phyloP scores from a whole-genome alignment of 2,113 vertebrate genomes.

The Beaufortia kweichowensis region DNA sequence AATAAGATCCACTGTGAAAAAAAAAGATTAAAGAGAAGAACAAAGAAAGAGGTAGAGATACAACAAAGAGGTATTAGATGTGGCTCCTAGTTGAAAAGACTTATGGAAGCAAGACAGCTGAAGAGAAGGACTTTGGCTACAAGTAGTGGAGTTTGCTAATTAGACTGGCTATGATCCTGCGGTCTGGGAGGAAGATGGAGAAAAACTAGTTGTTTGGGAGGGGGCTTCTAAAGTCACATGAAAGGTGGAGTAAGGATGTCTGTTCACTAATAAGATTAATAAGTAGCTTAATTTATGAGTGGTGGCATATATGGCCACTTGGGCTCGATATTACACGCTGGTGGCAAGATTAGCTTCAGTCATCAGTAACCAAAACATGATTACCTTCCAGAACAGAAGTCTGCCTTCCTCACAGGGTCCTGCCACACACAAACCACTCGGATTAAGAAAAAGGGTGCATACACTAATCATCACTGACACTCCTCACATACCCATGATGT shows the following conservation, averaged over 20 bases:
- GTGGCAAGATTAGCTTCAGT: constrained; percentile 90
- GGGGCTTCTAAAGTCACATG: constrained; percentile 93
- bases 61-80: constrained; percentile 20
- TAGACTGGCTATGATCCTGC: constrained; percentile 86
- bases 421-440: constrained; percentile 76
- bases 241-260: constrained; percentile 94
- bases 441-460: constrained; percentile 70
- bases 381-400: constrained; percentile 74
- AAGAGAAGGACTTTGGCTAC: constrained; percentile 11
- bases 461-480: constrained; percentile 69
- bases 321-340: constrained; percentile 85
- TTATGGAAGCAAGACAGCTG: constrained; percentile 54
- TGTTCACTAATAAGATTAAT: constrained; percentile 99
- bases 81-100: constrained; percentile 56
- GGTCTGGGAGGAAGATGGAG: constrained; percentile 75
- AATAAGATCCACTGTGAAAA: neutral
- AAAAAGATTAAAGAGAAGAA: neutral
- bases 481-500: constrained; percentile 5
- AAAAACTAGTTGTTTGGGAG: constrained; percentile 69
- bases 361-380: constrained; percentile 92
- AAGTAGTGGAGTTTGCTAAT: constrained; percentile 78
- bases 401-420: constrained; percentile 72
- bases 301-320: constrained; percentile 86
- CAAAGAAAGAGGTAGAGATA: constrained; percentile 11
- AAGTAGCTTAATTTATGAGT: constrained; percentile 99